A percentile compares a stretch with the other conserved stretches of the same genome.
Evolutionary conservation across 2,888 invertebrate species (phyloP).

Genomic region (Thelaira solivaga): DNA sequence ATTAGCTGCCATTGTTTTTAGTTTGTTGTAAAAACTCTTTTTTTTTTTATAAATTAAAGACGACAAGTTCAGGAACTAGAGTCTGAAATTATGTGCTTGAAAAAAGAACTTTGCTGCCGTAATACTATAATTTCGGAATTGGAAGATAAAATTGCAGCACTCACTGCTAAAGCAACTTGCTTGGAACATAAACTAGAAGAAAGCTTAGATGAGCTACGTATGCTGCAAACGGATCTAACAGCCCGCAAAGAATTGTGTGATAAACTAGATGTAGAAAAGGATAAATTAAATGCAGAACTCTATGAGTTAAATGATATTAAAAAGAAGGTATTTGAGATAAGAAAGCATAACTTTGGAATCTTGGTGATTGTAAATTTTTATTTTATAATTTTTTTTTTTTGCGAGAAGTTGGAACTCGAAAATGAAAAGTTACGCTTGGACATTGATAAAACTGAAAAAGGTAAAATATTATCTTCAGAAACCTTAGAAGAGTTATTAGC

Average conservation of each 20-base stretch:
- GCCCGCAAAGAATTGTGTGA: conserved; percentile 81
- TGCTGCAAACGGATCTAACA: conserved; percentile 81
- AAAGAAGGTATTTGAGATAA: conserved; percentile 65
- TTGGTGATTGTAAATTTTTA: no score
- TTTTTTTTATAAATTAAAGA: conserved; percentile 63
- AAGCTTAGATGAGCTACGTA: conserved; percentile 79
- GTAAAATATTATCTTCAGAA: conserved; percentile 76
- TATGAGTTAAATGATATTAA: conserved; percentile 77
- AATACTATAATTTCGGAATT: conserved; percentile 79
- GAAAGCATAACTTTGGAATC: background rate
- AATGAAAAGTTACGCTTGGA: conserved; percentile 76
- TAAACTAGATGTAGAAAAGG: conserved; percentile 83
- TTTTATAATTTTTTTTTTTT: background rate
- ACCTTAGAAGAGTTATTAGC: conserved; percentile 80
- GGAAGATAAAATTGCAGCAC: conserved; percentile 79
- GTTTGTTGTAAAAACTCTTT: background rate
- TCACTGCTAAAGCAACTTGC: conserved; percentile 80
- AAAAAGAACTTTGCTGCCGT: conserved; percentile 80
- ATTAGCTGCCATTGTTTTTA: background rate
- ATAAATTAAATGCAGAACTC: conserved; percentile 80
- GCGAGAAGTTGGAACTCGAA: conserved; percentile 78
- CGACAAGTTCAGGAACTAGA: conserved; percentile 79
- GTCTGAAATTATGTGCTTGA: conserved; percentile 81
- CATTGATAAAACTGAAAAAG: conserved; percentile 66
- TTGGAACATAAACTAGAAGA: conserved; percentile 83